Percentiles rank a stretch among this genome's conserved stretches.
Evolutionary conservation across 2,113 vertebrate genomes (phyloP).

Genomic region (Pseudopipra pipra): DNA sequence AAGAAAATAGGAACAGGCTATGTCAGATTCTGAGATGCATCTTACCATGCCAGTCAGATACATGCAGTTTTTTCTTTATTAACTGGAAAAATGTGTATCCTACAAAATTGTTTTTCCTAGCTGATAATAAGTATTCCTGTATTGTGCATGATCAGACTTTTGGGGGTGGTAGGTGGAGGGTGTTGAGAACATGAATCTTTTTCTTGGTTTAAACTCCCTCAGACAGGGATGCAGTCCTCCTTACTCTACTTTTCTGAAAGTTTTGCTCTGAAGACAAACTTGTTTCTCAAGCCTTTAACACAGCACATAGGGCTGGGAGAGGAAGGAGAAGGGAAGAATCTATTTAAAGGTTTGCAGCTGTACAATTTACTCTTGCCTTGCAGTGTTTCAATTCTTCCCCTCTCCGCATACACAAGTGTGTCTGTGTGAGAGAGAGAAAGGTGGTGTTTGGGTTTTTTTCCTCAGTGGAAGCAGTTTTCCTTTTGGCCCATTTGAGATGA

Average conservation of each 20-base stretch:
- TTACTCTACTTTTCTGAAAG: background rate
- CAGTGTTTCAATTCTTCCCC: background rate
- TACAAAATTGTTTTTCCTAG: background rate
- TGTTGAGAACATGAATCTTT: background rate
- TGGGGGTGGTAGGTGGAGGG: fast-evolving
- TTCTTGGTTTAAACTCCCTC: background rate
- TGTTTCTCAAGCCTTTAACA: background rate
- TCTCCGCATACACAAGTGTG: background rate
- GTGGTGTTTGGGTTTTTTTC: background rate
- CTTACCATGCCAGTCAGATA: background rate
- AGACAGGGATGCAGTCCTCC: background rate
- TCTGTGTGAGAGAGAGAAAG: background rate
- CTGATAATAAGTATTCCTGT: background rate
- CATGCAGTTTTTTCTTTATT: background rate
- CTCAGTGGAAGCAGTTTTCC: background rate
- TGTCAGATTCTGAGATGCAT: background rate
- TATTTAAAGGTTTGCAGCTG: background rate
- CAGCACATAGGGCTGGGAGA: background rate
- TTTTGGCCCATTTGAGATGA: background rate
- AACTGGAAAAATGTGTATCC: background rate
- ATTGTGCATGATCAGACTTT: background rate
- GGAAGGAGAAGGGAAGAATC: background rate
- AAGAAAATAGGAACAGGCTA: background rate
- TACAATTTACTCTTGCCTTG: background rate
- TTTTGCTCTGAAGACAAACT: background rate